Conservation (phyloP, 2,113 vertebrate species). For the Danio rerio region DNA sequence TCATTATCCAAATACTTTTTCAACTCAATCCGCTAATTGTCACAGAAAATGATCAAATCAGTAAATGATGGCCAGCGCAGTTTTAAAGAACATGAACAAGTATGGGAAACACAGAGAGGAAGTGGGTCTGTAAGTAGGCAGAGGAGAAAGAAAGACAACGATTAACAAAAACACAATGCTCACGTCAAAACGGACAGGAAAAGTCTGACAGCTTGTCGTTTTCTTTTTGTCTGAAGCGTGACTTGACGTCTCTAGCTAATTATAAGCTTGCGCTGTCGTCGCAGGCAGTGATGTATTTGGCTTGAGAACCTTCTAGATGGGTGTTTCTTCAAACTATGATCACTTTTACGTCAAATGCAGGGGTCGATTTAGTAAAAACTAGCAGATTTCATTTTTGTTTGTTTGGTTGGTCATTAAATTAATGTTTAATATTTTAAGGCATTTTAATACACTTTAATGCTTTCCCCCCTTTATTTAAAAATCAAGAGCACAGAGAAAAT, state of each 20-base stretch:
- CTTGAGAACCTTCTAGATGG: conserved; percentile 32
- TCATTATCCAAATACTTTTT: not conserved
- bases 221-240: conserved; percentile 43
- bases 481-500: too few relatives aligned
- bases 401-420: too few relatives aligned
- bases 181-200: conserved; percentile 44
- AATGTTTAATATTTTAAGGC: too few relatives aligned
- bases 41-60: conserved; percentile 2
- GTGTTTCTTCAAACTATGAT: not conserved
- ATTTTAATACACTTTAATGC: too few relatives aligned
- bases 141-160: conserved; percentile 39
- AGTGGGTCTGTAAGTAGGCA: conserved; percentile 49
- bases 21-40: conserved; percentile 13
- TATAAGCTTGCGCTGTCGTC: conserved; percentile 47
- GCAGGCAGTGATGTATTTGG: conserved; percentile 32
- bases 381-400: too few relatives aligned
- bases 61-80: conserved; percentile 40
- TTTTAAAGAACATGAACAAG: conserved; percentile 32
- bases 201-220: conserved; percentile 53
- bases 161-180: conserved; percentile 51
- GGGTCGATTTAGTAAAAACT: not conserved
- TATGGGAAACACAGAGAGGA: conserved; percentile 40
- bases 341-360: not conserved
- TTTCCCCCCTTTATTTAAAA: too few relatives aligned
- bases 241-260: conserved; percentile 43